phyloP scores from a whole-genome alignment of 2,797 vertebrate genomes.

The Epinephelus malabaricus region DNA sequence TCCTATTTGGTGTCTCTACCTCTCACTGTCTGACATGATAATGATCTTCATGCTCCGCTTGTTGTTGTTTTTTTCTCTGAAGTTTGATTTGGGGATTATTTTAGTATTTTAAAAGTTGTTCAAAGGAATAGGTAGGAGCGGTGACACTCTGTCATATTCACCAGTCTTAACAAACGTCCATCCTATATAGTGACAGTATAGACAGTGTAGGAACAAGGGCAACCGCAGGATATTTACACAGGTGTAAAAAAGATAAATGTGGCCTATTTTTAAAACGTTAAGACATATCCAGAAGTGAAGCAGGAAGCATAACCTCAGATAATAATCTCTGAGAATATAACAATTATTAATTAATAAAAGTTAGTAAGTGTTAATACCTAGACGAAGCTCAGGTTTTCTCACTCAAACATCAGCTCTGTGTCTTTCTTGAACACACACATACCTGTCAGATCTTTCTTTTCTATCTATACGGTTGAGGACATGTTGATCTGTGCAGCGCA shows the following conservation, averaged over 20 bases:
- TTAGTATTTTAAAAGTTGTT: conserved; percentile 63
- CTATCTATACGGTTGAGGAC: background rate
- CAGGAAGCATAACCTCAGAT: background rate
- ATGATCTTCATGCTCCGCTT: conserved; percentile 69
- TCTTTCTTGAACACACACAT: background rate
- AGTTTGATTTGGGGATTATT: conserved; percentile 65
- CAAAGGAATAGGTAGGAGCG: conserved; percentile 21
- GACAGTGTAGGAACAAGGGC: background rate
- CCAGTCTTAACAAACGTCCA: conserved; percentile 40
- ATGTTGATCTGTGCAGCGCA: background rate
- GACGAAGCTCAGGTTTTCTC: too few relatives aligned
- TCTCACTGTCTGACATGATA: conserved; percentile 68
- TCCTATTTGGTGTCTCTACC: conserved; percentile 69
- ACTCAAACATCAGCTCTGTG: background rate
- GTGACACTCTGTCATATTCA: conserved; percentile 44
- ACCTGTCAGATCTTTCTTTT: conserved; percentile 1
- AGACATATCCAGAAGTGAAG: conserved; percentile 7
- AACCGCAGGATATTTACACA: conserved; percentile 26
- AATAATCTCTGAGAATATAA: background rate
- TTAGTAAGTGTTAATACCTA: background rate
- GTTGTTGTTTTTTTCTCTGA: conserved; percentile 33
- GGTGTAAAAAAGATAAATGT: conserved; percentile 26
- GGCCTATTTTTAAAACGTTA: background rate
- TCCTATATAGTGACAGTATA: conserved; percentile 7
- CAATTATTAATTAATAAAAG: background rate